These are phyloP conservation scores for Centropyge bicolor DNA, from an alignment of 2,797 vertebrate genomes.

Conservation along the genomic window DNA sequence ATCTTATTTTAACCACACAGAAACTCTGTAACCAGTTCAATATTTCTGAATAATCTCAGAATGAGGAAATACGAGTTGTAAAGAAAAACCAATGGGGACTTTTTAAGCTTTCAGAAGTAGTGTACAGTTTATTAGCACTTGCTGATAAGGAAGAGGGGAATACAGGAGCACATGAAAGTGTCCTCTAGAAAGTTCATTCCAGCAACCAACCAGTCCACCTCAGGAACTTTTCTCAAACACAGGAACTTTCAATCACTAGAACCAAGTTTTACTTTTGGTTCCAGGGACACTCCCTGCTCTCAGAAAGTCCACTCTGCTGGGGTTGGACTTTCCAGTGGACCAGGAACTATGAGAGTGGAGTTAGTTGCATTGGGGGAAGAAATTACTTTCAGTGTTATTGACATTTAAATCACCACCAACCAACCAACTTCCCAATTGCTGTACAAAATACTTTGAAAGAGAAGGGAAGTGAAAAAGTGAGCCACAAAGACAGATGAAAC, in stretches of 20 bases:
- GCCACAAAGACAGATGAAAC: background rate
- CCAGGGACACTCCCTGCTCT: background rate
- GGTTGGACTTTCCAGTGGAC: background rate
- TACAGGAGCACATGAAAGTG: slow-evolving; percentile 11
- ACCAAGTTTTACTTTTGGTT: slow-evolving; percentile 2
- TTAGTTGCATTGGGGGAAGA: too few relatives aligned
- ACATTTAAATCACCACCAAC: background rate
- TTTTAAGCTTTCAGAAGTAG: background rate
- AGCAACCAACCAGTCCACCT: background rate
- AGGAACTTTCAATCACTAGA: background rate
- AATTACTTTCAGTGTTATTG: background rate
- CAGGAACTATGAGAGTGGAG: background rate
- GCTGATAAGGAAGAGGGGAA: background rate
- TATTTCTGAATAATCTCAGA: background rate
- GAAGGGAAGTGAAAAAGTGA: slow-evolving; percentile 1
- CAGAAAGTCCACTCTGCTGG: background rate
- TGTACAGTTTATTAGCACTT: background rate
- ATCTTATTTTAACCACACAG: too few relatives aligned
- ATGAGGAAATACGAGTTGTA: slow-evolving; percentile 4
- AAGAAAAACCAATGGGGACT: background rate
- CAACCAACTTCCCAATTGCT: background rate
- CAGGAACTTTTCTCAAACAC: background rate
- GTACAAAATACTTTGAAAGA: background rate
- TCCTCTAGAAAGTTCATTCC: slow-evolving; percentile 3
- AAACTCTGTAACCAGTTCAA: background rate